phyloP scores from a whole-genome alignment of 2,888 invertebrate species.

The Patella pellucida region DNA sequence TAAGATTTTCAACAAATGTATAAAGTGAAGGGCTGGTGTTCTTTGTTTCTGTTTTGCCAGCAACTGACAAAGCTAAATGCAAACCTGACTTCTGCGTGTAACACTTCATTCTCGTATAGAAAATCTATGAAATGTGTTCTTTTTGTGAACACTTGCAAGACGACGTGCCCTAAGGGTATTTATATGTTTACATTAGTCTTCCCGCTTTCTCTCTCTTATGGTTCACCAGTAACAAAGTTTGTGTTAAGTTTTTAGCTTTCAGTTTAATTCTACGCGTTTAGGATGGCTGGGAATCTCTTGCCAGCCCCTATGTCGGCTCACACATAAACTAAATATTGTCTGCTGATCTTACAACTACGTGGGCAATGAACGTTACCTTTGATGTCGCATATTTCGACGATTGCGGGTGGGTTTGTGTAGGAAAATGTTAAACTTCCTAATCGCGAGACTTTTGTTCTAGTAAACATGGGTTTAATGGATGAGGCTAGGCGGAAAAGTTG shows the following conservation, averaged over 20 bases:
- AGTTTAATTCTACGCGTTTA: conserved; percentile 23
- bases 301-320: conserved; percentile 18
- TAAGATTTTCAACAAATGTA: too few relatives aligned
- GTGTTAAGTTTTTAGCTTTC: conserved; percentile 28
- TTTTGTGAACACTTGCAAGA: conserved; percentile 6
- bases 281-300: conserved; percentile 26
- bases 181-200: conserved; percentile 15
- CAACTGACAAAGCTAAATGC: conserved; percentile 21
- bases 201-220: conserved; percentile 11
- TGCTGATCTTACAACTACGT: conserved; percentile 17
- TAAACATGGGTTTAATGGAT: conserved; percentile 39
- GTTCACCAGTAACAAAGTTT: conserved; percentile 23
- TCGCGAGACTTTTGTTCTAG: conserved; percentile 36
- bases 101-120: conserved; percentile 17
- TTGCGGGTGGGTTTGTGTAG: conserved; percentile 29
- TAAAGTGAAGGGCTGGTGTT: neutral
- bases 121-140: conserved; percentile 29
- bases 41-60: conserved; percentile 20
- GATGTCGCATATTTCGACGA: conserved; percentile 28
- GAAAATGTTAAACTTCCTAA: conserved; percentile 37
- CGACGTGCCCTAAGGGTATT: conserved; percentile 18
- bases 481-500: conserved; percentile 25
- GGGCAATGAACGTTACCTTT: conserved; percentile 26
- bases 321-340: conserved; percentile 29
- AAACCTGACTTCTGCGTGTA: conserved; percentile 32